phyloP scores from a whole-genome alignment of 2,888 invertebrate genomes.

The Drosophila histrio region DNA sequence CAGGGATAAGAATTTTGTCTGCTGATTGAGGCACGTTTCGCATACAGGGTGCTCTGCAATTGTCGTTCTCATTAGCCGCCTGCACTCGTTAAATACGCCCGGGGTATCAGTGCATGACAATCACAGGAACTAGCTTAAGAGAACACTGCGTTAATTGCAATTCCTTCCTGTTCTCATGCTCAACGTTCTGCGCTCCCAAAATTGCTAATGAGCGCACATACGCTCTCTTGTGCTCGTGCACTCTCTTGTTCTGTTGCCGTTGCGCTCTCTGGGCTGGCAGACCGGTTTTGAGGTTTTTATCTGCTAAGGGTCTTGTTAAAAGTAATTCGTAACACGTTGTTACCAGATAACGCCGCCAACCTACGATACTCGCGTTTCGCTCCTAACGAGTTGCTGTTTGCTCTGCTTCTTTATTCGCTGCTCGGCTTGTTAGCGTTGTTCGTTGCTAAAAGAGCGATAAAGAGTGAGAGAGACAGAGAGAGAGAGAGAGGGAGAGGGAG shows the following conservation, averaged over 20 bases:
- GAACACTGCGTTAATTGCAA: constrained; percentile 63
- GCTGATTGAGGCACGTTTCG: constrained; percentile 47
- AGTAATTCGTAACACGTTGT: constrained; percentile 84
- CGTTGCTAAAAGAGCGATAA: constrained; percentile 77
- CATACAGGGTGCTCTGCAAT: constrained; percentile 55
- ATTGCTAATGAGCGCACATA: constrained; percentile 66
- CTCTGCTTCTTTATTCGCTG: constrained; percentile 16
- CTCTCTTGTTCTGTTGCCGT: background rate
- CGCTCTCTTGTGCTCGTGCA: constrained; percentile 13
- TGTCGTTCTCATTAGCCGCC: constrained; percentile 30
- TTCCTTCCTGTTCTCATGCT: constrained; percentile 57
- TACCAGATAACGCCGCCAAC: constrained; percentile 81
- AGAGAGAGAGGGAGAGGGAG: constrained; percentile 2
- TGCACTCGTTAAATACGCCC: constrained; percentile 47
- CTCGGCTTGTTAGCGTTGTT: constrained; percentile 70
- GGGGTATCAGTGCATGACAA: constrained; percentile 55
- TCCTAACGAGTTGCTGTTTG: constrained; percentile 59
- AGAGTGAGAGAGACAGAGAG: constrained; percentile 25
- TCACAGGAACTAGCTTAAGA: constrained; percentile 41
- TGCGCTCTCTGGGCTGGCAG: constrained; percentile 13
- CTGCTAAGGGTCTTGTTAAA: constrained; percentile 84
- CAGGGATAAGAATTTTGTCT: background rate
- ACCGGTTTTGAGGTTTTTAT: constrained; percentile 78
- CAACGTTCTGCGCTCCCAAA: constrained; percentile 35
- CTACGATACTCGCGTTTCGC: constrained; percentile 48